These are phyloP conservation scores for Nomada flava DNA, from an alignment of 2,888 invertebrate species.

Conservation along the genomic window DNA sequence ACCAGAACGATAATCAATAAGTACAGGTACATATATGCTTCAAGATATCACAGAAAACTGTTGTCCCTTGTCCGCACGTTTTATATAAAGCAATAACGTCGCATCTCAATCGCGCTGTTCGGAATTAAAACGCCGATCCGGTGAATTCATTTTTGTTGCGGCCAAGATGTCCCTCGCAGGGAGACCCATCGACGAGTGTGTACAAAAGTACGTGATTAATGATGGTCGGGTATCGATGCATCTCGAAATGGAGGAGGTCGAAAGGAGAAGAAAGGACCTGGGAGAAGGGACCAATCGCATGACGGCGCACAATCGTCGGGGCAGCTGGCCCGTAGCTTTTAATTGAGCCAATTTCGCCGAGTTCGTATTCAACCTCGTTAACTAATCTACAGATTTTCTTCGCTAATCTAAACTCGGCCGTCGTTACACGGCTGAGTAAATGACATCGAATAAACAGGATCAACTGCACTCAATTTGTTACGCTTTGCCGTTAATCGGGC, in stretches of 20 bases:
- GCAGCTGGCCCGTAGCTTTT: slow-evolving; percentile 75
- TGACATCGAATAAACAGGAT: not conserved
- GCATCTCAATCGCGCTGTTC: slow-evolving; percentile 48
- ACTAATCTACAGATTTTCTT: slow-evolving; percentile 80
- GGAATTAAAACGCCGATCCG: slow-evolving; percentile 42
- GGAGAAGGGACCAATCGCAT: slow-evolving; percentile 75
- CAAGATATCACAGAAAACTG: not conserved
- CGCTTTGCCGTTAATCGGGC: slow-evolving; percentile 4
- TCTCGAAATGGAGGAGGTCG: slow-evolving; percentile 75
- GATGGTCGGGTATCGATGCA: slow-evolving; percentile 77
- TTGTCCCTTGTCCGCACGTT: not conserved
- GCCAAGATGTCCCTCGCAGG: slow-evolving; percentile 66
- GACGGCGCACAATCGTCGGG: slow-evolving; percentile 76
- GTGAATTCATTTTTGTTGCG: slow-evolving; percentile 63
- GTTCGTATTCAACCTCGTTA: slow-evolving; percentile 76
- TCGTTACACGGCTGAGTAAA: slow-evolving; percentile 15
- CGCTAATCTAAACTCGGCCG: slow-evolving; percentile 73
- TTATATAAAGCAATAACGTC: slow-evolving; percentile 61
- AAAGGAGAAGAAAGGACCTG: slow-evolving; percentile 75
- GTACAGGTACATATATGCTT: not conserved
- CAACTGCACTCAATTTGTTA: slow-evolving; percentile 8
- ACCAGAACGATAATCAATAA: too few species aligned
- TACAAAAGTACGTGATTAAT: slow-evolving; percentile 79
- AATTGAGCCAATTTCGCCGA: slow-evolving; percentile 79
- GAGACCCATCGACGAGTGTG: slow-evolving; percentile 70